Conservation (phyloP, 2,797 vertebrate species). For the Setipinna tenuifilis region DNA sequence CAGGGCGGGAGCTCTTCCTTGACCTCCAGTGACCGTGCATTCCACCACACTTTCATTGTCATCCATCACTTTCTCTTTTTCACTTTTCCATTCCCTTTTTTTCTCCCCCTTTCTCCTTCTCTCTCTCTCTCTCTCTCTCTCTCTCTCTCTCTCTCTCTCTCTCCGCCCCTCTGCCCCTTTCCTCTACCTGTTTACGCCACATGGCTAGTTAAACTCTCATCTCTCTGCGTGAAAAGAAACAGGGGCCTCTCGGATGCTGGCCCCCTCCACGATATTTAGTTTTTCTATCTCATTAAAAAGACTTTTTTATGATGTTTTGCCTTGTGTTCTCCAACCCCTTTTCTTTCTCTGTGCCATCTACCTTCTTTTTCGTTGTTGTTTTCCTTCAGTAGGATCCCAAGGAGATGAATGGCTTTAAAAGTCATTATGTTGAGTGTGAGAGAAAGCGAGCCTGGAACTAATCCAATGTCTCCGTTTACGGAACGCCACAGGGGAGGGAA, state of each 20-base stretch:
- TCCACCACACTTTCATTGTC: slow-evolving; percentile 33
- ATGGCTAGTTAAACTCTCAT: slow-evolving; percentile 20
- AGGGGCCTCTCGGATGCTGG: not conserved
- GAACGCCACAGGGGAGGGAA: slow-evolving; percentile 8
- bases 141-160: slow-evolving; percentile 48
- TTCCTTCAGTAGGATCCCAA: not conserved
- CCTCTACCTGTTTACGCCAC: slow-evolving; percentile 3
- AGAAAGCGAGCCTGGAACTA: not conserved
- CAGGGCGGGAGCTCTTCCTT: slow-evolving; percentile 58
- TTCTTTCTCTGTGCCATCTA: slow-evolving; percentile 5
- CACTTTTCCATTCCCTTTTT: slow-evolving; percentile 20
- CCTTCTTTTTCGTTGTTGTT: not conserved
- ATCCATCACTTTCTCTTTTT: slow-evolving; percentile 47
- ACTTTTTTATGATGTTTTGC: slow-evolving; percentile 17
- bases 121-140: slow-evolving; percentile 30
- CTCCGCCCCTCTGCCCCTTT: not conserved
- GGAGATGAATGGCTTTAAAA: slow-evolving; percentile 30
- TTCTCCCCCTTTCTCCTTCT: no score
- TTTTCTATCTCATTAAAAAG: slow-evolving; percentile 15
- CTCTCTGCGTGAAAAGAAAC: slow-evolving; percentile 13
- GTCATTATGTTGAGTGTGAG: slow-evolving; percentile 30
- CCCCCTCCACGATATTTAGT: not conserved
- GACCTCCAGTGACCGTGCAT: slow-evolving; percentile 57
- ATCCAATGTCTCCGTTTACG: slow-evolving; percentile 7
- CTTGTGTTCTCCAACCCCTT: not conserved